A percentile compares a stretch with the other conserved stretches of the same genome.
These are phyloP conservation scores for Scomber japonicus DNA, from an alignment of 2,113 vertebrate species.

Conservation along the genomic window DNA sequence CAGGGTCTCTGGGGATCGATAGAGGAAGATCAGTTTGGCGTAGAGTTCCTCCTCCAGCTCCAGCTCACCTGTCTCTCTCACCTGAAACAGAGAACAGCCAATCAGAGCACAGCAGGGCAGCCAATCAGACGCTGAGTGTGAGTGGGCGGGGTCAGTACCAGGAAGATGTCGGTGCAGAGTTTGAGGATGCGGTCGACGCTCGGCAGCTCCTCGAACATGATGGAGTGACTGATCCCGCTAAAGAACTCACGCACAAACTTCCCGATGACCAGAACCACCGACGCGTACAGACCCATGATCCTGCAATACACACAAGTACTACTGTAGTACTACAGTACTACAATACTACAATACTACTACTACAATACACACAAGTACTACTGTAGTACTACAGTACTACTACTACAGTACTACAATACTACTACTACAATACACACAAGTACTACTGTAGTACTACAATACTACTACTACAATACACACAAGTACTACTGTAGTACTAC, in stretches of 20 bases:
- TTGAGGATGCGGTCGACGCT: constrained; percentile 87
- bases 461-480: too few species aligned
- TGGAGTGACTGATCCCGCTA: constrained; percentile 95
- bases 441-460: too few species aligned
- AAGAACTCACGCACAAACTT: constrained; percentile 96
- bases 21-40: constrained; percentile 95
- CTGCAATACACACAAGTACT: constrained; percentile 69
- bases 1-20: constrained; percentile 93
- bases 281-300: constrained; percentile 95
- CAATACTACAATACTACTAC: not conserved
- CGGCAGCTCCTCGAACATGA: constrained; percentile 97
- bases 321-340: not conserved
- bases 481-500: too few species aligned
- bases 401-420: too few species aligned
- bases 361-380: too few species aligned
- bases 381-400: too few species aligned
- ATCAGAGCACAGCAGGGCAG: not conserved
- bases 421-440: too few species aligned
- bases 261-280: constrained; percentile 90
- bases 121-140: not conserved
- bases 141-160: constrained; percentile 76
- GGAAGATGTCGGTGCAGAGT: constrained; percentile 95
- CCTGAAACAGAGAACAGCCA: constrained; percentile 39
- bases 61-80: constrained; percentile 93
- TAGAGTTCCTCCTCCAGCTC: constrained; percentile 96